Evolutionary conservation across 2,888 invertebrate species (phyloP).

Genomic region (Cacoxenus indagator): DNA sequence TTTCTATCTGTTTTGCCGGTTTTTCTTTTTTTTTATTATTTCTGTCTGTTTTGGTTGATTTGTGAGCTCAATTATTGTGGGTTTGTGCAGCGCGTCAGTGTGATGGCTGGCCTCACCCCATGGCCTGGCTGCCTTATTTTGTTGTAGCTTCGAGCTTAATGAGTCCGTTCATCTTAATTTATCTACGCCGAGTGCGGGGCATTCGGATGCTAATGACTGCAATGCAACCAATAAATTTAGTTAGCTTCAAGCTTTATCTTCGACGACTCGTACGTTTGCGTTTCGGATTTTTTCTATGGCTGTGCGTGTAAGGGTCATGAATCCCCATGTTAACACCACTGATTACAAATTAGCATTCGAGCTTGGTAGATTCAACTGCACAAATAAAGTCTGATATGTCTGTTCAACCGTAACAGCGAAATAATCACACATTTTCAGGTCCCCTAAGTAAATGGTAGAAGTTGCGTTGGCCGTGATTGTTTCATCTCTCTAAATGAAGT

Average conservation of each 20-base stretch:
- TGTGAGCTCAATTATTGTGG: slow-evolving; percentile 62
- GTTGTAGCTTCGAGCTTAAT: slow-evolving; percentile 39
- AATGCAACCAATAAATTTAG: slow-evolving; percentile 64
- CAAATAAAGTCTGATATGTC: not conserved
- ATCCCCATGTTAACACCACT: slow-evolving; percentile 58
- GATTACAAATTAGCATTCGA: slow-evolving; percentile 56
- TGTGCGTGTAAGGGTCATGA: slow-evolving; percentile 48
- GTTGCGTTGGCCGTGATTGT: too few relatives aligned
- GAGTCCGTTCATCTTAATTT: slow-evolving; percentile 48
- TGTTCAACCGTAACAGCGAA: not conserved
- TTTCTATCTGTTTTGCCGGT: slow-evolving; percentile 17
- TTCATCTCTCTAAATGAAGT: too few relatives aligned
- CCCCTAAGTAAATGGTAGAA: too few relatives aligned
- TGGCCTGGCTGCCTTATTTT: not conserved
- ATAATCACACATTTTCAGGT: not conserved
- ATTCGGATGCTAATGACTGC: slow-evolving; percentile 64
- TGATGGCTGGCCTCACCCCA: slow-evolving; percentile 37
- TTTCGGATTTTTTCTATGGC: not conserved
- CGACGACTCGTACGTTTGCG: slow-evolving; percentile 58
- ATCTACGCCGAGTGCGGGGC: slow-evolving; percentile 28
- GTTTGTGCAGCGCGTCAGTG: slow-evolving; percentile 48
- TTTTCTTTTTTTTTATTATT: not conserved
- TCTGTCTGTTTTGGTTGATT: slow-evolving; percentile 43
- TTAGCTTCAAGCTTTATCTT: slow-evolving; percentile 62
- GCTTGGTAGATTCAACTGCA: not conserved